phyloP scores from a whole-genome alignment of 2,113 vertebrate species.

The Variabilichromis moorii region DNA sequence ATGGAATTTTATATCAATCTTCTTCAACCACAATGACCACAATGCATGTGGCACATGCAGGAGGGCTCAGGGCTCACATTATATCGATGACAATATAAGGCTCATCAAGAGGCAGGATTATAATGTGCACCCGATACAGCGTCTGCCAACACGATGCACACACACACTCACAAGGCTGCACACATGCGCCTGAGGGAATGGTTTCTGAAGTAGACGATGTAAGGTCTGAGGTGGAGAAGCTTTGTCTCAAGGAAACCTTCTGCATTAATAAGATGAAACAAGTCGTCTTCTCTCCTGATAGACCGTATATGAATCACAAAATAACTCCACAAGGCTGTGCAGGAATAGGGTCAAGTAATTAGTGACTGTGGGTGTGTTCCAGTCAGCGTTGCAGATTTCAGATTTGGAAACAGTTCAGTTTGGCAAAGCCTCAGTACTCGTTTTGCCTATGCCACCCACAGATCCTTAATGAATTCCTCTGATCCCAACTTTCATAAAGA shows the following conservation, averaged over 20 bases:
- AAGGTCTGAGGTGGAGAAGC: slow-evolving; percentile 18
- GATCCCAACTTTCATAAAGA: slow-evolving; percentile 63
- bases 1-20: neutral
- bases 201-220: slow-evolving; percentile 5
- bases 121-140: slow-evolving; percentile 24
- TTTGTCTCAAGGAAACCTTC: slow-evolving; percentile 28
- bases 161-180: neutral
- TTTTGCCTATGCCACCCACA: slow-evolving; percentile 58
- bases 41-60: neutral
- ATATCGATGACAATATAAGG: slow-evolving; percentile 51
- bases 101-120: slow-evolving; percentile 11
- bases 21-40: neutral
- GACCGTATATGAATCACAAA: neutral
- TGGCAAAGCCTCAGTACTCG: slow-evolving; percentile 28
- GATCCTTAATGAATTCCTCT: slow-evolving; percentile 60
- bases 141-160: neutral
- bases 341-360: slow-evolving; percentile 20
- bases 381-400: slow-evolving; percentile 33
- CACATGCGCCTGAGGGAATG: slow-evolving; percentile 16
- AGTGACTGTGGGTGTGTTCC: slow-evolving; percentile 17
- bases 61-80: slow-evolving; percentile 19
- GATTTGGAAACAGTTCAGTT: slow-evolving; percentile 59
- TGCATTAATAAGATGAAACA: slow-evolving; percentile 3
- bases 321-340: neutral
- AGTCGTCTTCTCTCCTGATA: neutral